These are phyloP conservation scores for Zosterops hypoxanthus DNA, from an alignment of 2,113 vertebrate species.

Conservation along the genomic window DNA sequence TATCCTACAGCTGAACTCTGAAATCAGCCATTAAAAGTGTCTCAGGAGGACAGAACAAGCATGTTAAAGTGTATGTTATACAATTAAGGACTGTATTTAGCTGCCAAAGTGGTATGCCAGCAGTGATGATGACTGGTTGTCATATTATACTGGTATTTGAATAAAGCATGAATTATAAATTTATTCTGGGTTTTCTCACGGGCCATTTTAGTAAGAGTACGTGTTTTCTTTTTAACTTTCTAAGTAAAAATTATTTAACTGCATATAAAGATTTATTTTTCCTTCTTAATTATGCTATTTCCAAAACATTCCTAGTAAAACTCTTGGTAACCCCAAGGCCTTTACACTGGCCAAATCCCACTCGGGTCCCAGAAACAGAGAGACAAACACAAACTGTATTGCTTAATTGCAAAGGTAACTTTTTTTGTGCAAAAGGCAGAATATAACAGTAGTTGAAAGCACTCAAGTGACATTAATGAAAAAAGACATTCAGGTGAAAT, in stretches of 20 bases:
- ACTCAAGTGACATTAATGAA: not conserved
- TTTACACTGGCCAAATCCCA: not conserved
- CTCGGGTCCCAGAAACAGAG: not conserved
- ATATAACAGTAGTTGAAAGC: not conserved
- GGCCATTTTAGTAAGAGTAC: not conserved
- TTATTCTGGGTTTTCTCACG: not conserved
- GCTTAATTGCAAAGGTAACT: not conserved
- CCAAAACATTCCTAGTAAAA: not conserved
- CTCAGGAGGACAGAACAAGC: conserved; percentile 24
- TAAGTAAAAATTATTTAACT: not conserved
- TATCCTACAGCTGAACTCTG: conserved; percentile 27
- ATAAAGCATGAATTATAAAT: not conserved
- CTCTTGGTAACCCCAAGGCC: not conserved
- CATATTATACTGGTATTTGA: not conserved
- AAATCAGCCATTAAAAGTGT: conserved; percentile 35
- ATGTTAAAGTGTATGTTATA: conserved; percentile 30
- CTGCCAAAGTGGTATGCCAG: not conserved
- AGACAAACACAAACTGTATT: not conserved
- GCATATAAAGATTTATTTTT: not conserved
- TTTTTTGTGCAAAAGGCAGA: not conserved
- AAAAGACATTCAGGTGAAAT: not conserved
- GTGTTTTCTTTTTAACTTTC: not conserved
- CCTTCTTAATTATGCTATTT: not conserved
- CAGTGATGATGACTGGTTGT: not conserved
- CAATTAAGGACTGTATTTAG: conserved; percentile 27